phyloP scores from a whole-genome alignment of 2,797 vertebrate species.

The Tamandua tetradactyla region DNA sequence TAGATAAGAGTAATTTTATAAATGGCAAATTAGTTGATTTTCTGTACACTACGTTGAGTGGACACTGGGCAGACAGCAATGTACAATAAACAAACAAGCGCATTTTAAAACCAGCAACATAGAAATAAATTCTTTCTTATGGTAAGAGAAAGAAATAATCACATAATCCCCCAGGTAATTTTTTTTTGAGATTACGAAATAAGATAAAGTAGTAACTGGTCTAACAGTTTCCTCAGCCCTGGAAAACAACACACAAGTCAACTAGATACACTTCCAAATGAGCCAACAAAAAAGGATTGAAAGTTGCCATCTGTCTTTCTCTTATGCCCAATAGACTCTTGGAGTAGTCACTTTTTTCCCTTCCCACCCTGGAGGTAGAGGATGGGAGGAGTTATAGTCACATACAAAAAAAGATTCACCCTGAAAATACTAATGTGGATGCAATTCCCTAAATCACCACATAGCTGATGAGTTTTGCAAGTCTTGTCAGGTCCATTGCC shows the following conservation, averaged over 20 bases:
- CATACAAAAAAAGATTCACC: not conserved
- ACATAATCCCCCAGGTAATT: not conserved
- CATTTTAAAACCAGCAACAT: not conserved
- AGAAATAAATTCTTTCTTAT: not conserved
- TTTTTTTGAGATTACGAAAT: not conserved
- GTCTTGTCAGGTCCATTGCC: not conserved
- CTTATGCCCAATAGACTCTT: not conserved
- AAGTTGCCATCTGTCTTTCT: not conserved
- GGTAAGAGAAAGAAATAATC: not conserved
- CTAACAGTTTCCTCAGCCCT: not conserved
- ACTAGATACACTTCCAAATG: not conserved
- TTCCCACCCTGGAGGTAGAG: not conserved
- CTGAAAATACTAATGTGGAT: not conserved
- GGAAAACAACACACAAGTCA: not conserved
- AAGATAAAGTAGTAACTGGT: not conserved
- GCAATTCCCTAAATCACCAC: not conserved
- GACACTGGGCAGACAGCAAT: not conserved
- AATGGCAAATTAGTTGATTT: conserved; percentile 26
- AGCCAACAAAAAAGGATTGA: not conserved
- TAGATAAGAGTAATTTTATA: conserved; percentile 36
- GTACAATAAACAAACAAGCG: not conserved
- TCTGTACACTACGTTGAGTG: not conserved
- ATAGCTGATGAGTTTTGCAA: not conserved
- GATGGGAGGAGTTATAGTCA: not conserved
- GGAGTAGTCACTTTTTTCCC: not conserved